Evolutionary conservation across 2,888 invertebrate species (phyloP).

Genomic region (Sycophila texana): DNA sequence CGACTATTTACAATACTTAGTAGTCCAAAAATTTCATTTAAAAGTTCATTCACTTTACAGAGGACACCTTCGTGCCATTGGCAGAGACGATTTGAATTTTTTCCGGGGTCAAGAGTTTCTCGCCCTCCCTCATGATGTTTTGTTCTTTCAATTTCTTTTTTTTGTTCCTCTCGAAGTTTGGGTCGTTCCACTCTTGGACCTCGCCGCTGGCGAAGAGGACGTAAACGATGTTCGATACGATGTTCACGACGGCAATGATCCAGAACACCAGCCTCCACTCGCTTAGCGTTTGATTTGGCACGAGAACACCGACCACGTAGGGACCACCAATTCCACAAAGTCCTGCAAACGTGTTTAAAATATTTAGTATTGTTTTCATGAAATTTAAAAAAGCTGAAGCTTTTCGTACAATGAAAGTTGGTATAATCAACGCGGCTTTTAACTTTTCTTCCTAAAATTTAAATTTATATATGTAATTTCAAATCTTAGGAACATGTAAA

Average conservation of each 20-base stretch:
- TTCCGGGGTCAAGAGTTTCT: slow-evolving; percentile 22
- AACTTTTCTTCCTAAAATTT: too few species aligned
- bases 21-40: too few species aligned
- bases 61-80: background rate
- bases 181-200: slow-evolving; percentile 84
- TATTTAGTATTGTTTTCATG: too few species aligned
- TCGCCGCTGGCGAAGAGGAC: slow-evolving; percentile 83
- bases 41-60: too few species aligned
- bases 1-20: too few species aligned
- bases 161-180: slow-evolving; percentile 65
- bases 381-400: too few species aligned
- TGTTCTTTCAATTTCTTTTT: slow-evolving; percentile 6
- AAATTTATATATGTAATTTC: too few species aligned
- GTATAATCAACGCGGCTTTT: too few species aligned
- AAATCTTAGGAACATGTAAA: too few species aligned
- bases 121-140: slow-evolving; percentile 4
- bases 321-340: slow-evolving; percentile 83
- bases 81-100: slow-evolving; percentile 28
- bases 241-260: slow-evolving; percentile 83
- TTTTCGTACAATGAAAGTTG: too few species aligned
- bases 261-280: slow-evolving; percentile 85
- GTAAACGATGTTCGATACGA: slow-evolving; percentile 81
- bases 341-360: slow-evolving; percentile 75
- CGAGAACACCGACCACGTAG: slow-evolving; percentile 80
- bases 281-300: slow-evolving; percentile 75